Percentiles rank a stretch among this genome's conserved stretches.
These are phyloP conservation scores for Crotalus helleri DNA, from an alignment of 2,113 vertebrate species.

Conservation along the genomic window DNA sequence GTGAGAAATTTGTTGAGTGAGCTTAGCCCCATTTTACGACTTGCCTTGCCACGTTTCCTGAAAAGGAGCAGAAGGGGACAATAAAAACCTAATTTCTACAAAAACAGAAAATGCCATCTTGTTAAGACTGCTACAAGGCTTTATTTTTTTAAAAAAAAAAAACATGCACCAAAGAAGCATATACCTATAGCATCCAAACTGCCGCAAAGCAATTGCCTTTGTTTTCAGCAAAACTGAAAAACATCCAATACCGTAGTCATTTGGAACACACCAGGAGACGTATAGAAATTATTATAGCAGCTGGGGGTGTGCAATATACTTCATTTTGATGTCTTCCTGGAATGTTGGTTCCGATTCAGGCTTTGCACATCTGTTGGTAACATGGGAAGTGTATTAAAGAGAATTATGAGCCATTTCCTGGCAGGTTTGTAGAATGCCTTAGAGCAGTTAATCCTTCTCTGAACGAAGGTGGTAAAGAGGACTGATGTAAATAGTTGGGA, in stretches of 20 bases:
- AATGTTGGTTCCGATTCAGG: not conserved
- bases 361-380: not conserved
- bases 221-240: not conserved
- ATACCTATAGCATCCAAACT: not conserved
- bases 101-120: not conserved
- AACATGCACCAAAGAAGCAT: not conserved
- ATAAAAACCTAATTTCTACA: not conserved
- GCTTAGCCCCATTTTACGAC: no score
- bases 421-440: not conserved
- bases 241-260: not conserved
- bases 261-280: not conserved
- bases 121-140: not conserved
- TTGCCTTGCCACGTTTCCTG: no score
- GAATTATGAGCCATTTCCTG: not conserved
- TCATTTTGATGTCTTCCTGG: not conserved
- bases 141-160: not conserved
- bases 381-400: no score
- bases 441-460: not conserved
- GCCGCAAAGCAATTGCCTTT: not conserved
- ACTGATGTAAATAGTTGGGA: not conserved
- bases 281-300: not conserved
- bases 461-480: not conserved
- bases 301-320: not conserved
- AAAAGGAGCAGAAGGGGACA: not conserved
- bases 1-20: no score